phyloP scores from a whole-genome alignment of 2,113 vertebrate genomes.

The Narcine bancroftii region DNA sequence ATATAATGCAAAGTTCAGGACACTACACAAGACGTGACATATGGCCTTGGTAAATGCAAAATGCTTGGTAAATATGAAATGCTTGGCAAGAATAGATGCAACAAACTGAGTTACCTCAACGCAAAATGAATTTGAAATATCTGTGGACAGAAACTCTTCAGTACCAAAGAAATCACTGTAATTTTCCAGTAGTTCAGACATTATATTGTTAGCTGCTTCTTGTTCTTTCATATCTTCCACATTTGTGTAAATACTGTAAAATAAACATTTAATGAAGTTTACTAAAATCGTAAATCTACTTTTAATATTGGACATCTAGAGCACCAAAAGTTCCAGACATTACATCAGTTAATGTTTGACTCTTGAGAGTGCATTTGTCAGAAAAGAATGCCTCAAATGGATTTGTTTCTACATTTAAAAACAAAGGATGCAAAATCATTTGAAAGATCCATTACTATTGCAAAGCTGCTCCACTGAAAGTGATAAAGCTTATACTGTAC shows the following conservation, averaged over 20 bases:
- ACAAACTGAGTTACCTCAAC: conserved; percentile 20
- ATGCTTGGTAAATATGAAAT: neutral
- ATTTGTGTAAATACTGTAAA: conserved; percentile 71
- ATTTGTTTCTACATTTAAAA: neutral
- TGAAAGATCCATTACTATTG: too few species aligned
- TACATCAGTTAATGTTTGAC: neutral
- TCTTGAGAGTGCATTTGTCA: neutral
- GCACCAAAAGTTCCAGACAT: neutral
- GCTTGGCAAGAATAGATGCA: neutral
- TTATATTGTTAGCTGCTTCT: conserved; percentile 84
- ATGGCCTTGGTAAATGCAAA: neutral
- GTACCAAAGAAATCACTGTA: conserved; percentile 90
- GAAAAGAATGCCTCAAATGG: neutral
- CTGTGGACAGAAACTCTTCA: conserved; percentile 54
- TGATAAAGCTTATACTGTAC: too few species aligned
- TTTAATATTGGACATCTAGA: neutral
- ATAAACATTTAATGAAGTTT: conserved; percentile 44
- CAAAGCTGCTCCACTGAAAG: too few species aligned
- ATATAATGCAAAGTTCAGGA: neutral
- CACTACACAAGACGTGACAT: neutral
- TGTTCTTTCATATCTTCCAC: conserved; percentile 87
- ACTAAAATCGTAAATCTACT: neutral
- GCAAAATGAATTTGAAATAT: conserved; percentile 37
- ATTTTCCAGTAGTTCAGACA: conserved; percentile 89
- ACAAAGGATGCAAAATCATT: neutral